Base-by-base conservation (phyloP, 2,888 invertebrate species). In the Rotaria magnacalcarata region DNA sequence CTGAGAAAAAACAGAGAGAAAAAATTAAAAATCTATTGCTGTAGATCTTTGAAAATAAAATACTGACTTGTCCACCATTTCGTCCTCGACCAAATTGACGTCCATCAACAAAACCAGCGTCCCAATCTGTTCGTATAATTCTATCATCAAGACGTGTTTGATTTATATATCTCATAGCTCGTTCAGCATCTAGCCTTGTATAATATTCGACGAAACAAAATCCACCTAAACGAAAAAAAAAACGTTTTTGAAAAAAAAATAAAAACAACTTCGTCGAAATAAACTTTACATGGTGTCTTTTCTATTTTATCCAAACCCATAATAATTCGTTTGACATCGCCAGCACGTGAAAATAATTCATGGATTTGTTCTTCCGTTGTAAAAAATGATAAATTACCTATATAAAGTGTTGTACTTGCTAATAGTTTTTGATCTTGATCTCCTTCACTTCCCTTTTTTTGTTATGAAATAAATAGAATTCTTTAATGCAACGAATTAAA, bases 331-430 rank as follows among this genome's bases (percentile, higher is more conserved):
- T 96, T 94, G 60, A 99, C 94, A 90, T 99, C 98, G 1, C 99
- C 99, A 90, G 96, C 96, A 91, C 95, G 94, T 52, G 95, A 94
- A 92, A 99, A 99, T 86, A 99, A 92, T 91, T 99, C 98, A 89
- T 96, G 96, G 87, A 99, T 95, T 92, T 98, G 97, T 92, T 98
- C 98, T 91, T 99, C 99, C 10, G 97, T 96, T 0, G 99, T 99
- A 91, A 95, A 98, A 92, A 97, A 99, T 52, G 97, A 97, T 87
- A 99, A 92, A 92, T 99, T 99, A 85, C 99, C 99, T 52, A 99
- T 94, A 90, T 99, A 99, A 2, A 99, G 92, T 0, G 99, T 99
- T 10, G 94, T 93, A 0, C 96, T 94, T 19, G 92, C 91, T 87
- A 93, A 92, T 80, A 97, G 91, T 43, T 95, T 92, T 87, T 94